A percentile compares a stretch with the other conserved stretches of the same genome.
These are phyloP conservation scores for Papilio helenus DNA, from an alignment of 1,140 invertebrate species.

Conservation along the genomic window DNA sequence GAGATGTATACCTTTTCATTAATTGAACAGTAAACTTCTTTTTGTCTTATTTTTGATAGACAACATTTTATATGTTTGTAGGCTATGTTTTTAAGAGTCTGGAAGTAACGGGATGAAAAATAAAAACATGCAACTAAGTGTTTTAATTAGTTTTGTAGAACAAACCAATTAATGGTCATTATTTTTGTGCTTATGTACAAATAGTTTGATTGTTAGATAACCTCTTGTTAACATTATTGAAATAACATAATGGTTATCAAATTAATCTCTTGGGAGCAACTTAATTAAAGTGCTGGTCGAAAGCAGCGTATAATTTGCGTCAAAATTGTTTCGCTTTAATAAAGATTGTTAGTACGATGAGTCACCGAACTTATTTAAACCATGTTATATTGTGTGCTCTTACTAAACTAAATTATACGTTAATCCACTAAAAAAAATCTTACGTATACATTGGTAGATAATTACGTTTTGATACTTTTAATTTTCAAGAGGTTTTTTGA, in stretches of 20 bases:
- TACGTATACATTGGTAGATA: neutral
- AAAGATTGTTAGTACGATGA: slow-evolving; percentile 70
- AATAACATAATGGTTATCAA: slow-evolving; percentile 78
- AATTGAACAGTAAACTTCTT: neutral
- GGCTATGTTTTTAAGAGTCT: neutral
- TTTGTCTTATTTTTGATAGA: neutral
- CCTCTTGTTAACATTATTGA: slow-evolving; percentile 73
- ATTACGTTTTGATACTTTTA: neutral
- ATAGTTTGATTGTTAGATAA: slow-evolving; percentile 62
- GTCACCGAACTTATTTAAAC: slow-evolving; percentile 59
- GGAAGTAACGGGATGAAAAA: neutral
- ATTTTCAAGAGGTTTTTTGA: no score
- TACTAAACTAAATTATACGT: slow-evolving; percentile 63
- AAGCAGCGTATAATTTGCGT: slow-evolving; percentile 78
- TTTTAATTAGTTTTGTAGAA: neutral
- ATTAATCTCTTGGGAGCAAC: slow-evolving; percentile 73
- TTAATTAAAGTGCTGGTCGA: slow-evolving; percentile 73
- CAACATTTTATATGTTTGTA: neutral
- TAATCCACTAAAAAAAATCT: slow-evolving; percentile 50
- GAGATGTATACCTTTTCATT: slow-evolving; percentile 1
- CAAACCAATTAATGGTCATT: neutral
- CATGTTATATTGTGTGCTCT: slow-evolving; percentile 74
- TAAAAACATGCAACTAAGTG: neutral
- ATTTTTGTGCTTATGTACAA: slow-evolving; percentile 46
- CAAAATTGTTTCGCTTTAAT: slow-evolving; percentile 76